Percentiles rank a stretch among this genome's conserved stretches.
Conservation (phyloP, 2,113 vertebrate genomes). For the Gulo gulo region DNA sequence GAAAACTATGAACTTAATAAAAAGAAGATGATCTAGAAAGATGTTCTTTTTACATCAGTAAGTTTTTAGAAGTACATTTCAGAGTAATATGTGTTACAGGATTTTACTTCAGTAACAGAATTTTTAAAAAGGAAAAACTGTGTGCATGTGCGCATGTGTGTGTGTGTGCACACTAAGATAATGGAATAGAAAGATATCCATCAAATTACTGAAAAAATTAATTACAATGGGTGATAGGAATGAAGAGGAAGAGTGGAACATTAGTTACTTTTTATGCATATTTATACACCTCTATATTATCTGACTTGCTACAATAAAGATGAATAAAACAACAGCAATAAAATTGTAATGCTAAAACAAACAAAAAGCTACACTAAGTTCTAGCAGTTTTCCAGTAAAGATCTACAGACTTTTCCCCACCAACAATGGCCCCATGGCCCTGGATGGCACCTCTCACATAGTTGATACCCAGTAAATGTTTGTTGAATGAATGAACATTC, state of each 20-base stretch:
- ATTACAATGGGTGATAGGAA: background rate
- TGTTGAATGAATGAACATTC: background rate
- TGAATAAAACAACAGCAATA: background rate
- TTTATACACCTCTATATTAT: background rate
- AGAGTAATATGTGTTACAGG: background rate
- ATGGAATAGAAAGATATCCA: background rate
- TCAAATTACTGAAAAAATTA: background rate
- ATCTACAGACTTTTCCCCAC: background rate
- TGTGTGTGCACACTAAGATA: background rate
- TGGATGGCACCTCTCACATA: background rate
- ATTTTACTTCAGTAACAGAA: background rate
- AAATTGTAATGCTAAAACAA: background rate
- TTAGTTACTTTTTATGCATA: background rate
- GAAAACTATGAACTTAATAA: background rate
- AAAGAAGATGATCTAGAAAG: background rate
- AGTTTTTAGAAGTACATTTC: background rate
- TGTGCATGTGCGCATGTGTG: background rate
- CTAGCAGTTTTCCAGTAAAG: background rate
- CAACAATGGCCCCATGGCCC: background rate
- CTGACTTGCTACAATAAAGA: background rate
- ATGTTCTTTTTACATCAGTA: background rate
- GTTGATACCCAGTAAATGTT: slow-evolving; percentile 12
- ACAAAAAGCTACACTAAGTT: background rate
- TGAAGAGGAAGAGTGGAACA: background rate
- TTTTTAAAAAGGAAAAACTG: background rate